A percentile compares a stretch with the other conserved stretches of the same genome.
phyloP scores from a whole-genome alignment of 1,140 invertebrate species.

The Agrypnia vestita region DNA sequence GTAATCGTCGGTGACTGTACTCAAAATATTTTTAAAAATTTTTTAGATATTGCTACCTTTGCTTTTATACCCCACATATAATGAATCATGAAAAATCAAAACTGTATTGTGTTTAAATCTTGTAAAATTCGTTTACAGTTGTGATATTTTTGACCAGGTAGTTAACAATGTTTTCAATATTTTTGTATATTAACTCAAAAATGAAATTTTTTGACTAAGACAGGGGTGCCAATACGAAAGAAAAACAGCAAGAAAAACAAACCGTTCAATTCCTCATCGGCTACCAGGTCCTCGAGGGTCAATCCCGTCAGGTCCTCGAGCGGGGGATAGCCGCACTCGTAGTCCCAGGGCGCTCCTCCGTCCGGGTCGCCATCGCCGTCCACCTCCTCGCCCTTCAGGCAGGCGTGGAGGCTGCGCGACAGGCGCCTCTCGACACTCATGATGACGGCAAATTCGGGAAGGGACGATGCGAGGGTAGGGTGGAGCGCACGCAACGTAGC shows the following conservation, averaged over 20 bases:
- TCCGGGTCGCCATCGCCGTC: slow-evolving; percentile 55
- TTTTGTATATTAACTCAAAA: too few relatives aligned
- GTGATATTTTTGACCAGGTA: too few relatives aligned
- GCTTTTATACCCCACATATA: too few relatives aligned
- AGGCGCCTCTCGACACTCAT: slow-evolving; percentile 77
- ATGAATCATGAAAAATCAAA: too few relatives aligned
- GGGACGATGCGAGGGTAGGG: background rate
- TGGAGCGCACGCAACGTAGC: background rate
- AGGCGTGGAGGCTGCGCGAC: slow-evolving; percentile 79
- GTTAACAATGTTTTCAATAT: too few relatives aligned
- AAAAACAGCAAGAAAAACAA: background rate
- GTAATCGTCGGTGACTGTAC: too few relatives aligned
- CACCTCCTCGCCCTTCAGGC: slow-evolving; percentile 78
- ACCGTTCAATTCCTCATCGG: slow-evolving; percentile 46
- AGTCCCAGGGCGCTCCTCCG: slow-evolving; percentile 29
- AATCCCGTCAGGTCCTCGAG: slow-evolving; percentile 55
- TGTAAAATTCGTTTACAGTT: too few relatives aligned
- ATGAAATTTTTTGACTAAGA: too few relatives aligned
- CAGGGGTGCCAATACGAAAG: too few relatives aligned
- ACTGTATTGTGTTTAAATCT: too few relatives aligned
- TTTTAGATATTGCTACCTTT: too few relatives aligned
- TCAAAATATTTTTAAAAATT: too few relatives aligned
- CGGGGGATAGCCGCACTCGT: slow-evolving; percentile 26
- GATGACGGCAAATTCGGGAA: background rate
- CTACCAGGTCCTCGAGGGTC: slow-evolving; percentile 52